Evolutionary conservation across 1,140 invertebrate genomes (phyloP).

Genomic region (Zaprionus capensis): DNA sequence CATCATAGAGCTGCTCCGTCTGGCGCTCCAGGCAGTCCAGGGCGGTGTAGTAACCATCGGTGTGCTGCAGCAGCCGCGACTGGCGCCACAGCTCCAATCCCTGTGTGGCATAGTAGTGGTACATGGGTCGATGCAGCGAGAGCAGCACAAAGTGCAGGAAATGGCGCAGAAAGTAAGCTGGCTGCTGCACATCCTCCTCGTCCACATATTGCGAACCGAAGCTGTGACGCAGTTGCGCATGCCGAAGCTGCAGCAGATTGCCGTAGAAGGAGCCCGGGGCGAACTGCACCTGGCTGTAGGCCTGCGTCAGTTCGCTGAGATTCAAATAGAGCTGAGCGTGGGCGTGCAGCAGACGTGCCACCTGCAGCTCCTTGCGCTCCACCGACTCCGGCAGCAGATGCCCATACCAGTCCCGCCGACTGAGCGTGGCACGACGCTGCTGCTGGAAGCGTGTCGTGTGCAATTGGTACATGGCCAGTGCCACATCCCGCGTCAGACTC

Average conservation of each 20-base stretch:
- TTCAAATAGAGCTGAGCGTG: conserved; percentile 66
- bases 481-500: conserved; percentile 59
- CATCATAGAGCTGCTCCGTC: conserved; percentile 42
- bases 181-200: conserved; percentile 66
- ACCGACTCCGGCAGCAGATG: conserved; percentile 51
- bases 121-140: conserved; percentile 61
- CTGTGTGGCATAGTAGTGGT: conserved; percentile 80
- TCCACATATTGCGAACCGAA: conserved; percentile 59
- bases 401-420: conserved; percentile 60
- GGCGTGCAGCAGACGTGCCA: conserved; percentile 56
- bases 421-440: conserved; percentile 43
- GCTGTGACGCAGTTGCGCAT: conserved; percentile 44
- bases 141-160: conserved; percentile 72
- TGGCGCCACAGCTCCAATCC: conserved; percentile 68
- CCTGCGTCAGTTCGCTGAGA: conserved; percentile 41
- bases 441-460: conserved; percentile 77
- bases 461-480: conserved; percentile 69
- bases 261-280: conserved; percentile 43
- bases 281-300: conserved; percentile 37
- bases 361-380: conserved; percentile 69
- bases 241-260: conserved; percentile 61
- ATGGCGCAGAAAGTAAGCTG: conserved; percentile 70
- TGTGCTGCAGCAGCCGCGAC: conserved; percentile 57
- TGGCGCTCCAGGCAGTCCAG: conserved; percentile 72
- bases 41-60: conserved; percentile 74